Evolutionary conservation across 64 coral and sea anemone genomes (phyloP).

Genomic region (Stylophora pistillata): DNA sequence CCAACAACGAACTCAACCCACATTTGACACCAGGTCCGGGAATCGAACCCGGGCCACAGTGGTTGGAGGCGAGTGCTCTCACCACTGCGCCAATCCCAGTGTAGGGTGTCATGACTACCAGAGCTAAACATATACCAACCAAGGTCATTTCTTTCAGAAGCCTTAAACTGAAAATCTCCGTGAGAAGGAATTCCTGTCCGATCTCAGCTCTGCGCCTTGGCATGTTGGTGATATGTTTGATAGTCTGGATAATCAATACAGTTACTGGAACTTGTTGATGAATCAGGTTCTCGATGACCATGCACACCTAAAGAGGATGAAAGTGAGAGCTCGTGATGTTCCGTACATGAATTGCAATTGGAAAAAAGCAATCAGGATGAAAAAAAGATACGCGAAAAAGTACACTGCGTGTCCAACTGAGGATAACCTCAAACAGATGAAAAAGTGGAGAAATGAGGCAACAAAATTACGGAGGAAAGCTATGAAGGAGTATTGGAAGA

Average conservation of each 20-base stretch:
- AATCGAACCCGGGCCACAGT: too few species aligned
- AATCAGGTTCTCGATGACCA: conserved; percentile 26
- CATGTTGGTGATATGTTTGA: conserved; percentile 20
- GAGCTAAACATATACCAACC: conserved; percentile 1
- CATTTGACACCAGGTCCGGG: too few species aligned
- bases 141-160: conserved; percentile 17
- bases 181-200: background rate
- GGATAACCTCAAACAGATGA: too few species aligned
- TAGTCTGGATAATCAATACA: conserved; percentile 26
- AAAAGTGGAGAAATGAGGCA: conserved; percentile 24
- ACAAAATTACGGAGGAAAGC: conserved; percentile 14
- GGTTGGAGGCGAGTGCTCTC: too few species aligned
- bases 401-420: too few species aligned
- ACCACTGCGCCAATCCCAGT: too few species aligned
- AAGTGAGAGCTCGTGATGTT: conserved; percentile 4
- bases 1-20: too few species aligned
- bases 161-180: background rate
- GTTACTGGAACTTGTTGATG: conserved; percentile 15
- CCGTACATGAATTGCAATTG: conserved; percentile 30
- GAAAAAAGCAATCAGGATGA: conserved; percentile 51
- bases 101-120: conserved; percentile 5
- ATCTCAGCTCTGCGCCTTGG: background rate
- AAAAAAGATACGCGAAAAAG: too few species aligned
- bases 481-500: conserved; percentile 28
- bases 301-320: too few species aligned